A percentile compares a stretch with the other conserved stretches of the same genome.
phyloP scores from a whole-genome alignment of 2,113 vertebrate species.

The Ceratotherium simum region DNA sequence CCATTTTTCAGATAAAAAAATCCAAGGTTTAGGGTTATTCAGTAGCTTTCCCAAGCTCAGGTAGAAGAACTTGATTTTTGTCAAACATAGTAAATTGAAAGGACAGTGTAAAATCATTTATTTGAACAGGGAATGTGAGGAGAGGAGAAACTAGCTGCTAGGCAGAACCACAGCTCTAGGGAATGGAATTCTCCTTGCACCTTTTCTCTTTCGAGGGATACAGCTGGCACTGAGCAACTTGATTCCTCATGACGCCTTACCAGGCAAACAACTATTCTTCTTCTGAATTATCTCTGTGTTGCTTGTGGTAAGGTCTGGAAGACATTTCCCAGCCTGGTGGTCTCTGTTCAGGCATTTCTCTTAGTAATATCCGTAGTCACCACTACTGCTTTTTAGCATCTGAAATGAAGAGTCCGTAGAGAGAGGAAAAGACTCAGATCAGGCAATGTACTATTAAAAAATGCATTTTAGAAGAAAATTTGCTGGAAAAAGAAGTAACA shows the following conservation, averaged over 20 bases:
- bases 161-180: background rate
- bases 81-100: background rate
- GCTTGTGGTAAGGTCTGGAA: background rate
- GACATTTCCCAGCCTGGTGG: background rate
- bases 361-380: background rate
- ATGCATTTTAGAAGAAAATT: background rate
- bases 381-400: background rate
- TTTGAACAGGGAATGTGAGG: background rate
- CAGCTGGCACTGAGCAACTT: background rate
- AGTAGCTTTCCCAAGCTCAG: background rate
- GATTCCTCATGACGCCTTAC: background rate
- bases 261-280: background rate
- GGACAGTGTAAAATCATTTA: background rate
- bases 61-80: background rate
- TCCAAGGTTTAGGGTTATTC: background rate
- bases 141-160: background rate
- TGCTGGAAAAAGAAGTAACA: background rate
- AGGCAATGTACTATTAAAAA: background rate
- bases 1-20: conserved; percentile 24
- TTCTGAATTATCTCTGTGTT: background rate
- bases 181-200: background rate
- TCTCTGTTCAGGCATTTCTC: background rate
- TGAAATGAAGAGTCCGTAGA: background rate
- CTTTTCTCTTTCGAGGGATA: background rate
- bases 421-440: background rate